A percentile compares a stretch with the other conserved stretches of the same genome.
phyloP scores from a whole-genome alignment of 2,888 invertebrate species.

The Mycogona germanica region DNA sequence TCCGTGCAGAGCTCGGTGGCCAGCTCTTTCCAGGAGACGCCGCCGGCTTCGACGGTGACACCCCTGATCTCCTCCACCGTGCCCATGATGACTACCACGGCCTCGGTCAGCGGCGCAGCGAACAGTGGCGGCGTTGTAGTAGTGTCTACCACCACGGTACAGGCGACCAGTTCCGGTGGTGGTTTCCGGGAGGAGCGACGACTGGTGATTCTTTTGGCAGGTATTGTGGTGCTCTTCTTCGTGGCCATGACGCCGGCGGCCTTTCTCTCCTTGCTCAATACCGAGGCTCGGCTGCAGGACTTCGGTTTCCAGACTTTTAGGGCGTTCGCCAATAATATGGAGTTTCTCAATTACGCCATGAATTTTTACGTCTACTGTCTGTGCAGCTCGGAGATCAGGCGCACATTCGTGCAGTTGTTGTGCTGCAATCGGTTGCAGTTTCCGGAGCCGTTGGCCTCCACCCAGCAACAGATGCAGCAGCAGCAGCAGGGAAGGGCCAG shows the following conservation, averaged over 20 bases:
- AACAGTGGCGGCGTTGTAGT: constrained; percentile 22
- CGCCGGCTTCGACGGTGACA: not conserved
- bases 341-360: constrained; percentile 40
- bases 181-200: constrained; percentile 37
- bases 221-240: constrained; percentile 40
- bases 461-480: constrained; percentile 12
- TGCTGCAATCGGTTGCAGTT: not conserved
- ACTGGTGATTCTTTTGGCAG: constrained; percentile 36
- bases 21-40: constrained; percentile 10
- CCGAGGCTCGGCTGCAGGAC: constrained; percentile 29
- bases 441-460: constrained; percentile 10
- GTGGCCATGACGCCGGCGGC: constrained; percentile 40
- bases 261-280: constrained; percentile 36
- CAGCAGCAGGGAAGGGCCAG: too few species aligned
- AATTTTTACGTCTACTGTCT: constrained; percentile 40
- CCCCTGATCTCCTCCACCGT: not conserved
- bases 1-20: constrained; percentile 2
- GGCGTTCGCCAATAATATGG: constrained; percentile 38
- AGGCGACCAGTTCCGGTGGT: constrained; percentile 5
- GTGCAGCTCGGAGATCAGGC: constrained; percentile 35
- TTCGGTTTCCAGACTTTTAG: constrained; percentile 35
- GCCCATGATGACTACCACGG: not conserved
- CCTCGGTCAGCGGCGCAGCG: not conserved
- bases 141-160: not conserved
- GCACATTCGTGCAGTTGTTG: constrained; percentile 23